phyloP scores from a whole-genome alignment of 1,140 invertebrate genomes.

The Coelopa frigida region DNA sequence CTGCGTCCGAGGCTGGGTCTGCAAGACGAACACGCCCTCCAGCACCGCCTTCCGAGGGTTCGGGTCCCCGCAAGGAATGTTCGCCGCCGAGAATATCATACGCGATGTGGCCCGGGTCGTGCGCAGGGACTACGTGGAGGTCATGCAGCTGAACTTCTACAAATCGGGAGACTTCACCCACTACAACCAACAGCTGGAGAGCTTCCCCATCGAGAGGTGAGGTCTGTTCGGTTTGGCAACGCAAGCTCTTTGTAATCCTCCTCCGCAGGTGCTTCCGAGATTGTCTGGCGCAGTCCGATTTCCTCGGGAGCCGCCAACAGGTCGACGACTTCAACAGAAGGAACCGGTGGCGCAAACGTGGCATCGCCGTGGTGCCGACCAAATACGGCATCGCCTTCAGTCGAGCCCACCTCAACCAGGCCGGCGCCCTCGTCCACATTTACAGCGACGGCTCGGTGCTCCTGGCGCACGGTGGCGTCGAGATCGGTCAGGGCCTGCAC shows the following conservation, averaged over 20 bases:
- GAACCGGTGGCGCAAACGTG: slow-evolving; percentile 78
- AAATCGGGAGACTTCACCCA: slow-evolving; percentile 67
- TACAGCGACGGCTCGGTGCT: slow-evolving; percentile 87
- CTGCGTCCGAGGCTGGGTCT: slow-evolving; percentile 56
- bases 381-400: slow-evolving; percentile 84
- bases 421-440: slow-evolving; percentile 73
- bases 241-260: background rate
- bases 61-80: slow-evolving; percentile 80
- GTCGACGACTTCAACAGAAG: slow-evolving; percentile 66
- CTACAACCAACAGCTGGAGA: slow-evolving; percentile 62
- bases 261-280: slow-evolving; percentile 65
- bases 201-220: slow-evolving; percentile 60
- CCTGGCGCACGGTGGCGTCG: slow-evolving; percentile 76
- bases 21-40: slow-evolving; percentile 74
- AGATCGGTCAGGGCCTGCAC: slow-evolving; percentile 93
- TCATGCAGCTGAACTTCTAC: slow-evolving; percentile 68
- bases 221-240: background rate
- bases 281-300: slow-evolving; percentile 60
- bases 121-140: slow-evolving; percentile 50
- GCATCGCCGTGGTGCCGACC: slow-evolving; percentile 72
- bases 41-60: slow-evolving; percentile 85
- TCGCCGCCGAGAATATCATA: slow-evolving; percentile 66
- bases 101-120: slow-evolving; percentile 63
- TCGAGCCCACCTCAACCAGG: slow-evolving; percentile 72
- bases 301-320: slow-evolving; percentile 50